Evolutionary conservation across 2,797 vertebrate species (phyloP).

Genomic region (Sebastes aleutianus): DNA sequence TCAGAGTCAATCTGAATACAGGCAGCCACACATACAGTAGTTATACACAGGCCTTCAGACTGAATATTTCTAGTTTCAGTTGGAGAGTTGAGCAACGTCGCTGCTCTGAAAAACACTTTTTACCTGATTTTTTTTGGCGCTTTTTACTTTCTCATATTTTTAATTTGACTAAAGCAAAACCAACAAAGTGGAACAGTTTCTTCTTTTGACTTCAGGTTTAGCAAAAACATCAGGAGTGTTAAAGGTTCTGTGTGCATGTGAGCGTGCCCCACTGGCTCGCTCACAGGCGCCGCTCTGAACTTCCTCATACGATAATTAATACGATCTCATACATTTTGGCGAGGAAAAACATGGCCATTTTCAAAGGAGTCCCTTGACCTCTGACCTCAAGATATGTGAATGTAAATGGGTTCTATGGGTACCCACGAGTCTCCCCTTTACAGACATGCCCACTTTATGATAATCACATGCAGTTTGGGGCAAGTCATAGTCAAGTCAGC

Average conservation of each 20-base stretch:
- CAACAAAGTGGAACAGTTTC: neutral
- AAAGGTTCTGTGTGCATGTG: neutral
- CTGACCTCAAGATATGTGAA: too few species aligned
- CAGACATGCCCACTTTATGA: too few species aligned
- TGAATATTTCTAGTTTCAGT: neutral
- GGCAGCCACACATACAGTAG: slow-evolving; percentile 26
- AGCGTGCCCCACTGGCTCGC: too few species aligned
- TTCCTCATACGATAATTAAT: too few species aligned
- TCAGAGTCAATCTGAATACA: slow-evolving; percentile 47
- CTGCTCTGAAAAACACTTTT: neutral
- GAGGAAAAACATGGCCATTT: accelerated
- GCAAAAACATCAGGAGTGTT: neutral
- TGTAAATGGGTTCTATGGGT: too few species aligned
- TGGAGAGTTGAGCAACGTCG: neutral
- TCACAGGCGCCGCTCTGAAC: accelerated
- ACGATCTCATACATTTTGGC: too few species aligned
- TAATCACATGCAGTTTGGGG: too few species aligned
- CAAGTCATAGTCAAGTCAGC: too few species aligned
- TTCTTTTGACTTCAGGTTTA: neutral
- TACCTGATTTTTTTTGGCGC: neutral
- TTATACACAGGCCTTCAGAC: neutral
- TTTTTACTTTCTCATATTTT: neutral
- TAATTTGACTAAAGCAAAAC: neutral
- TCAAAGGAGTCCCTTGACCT: too few species aligned
- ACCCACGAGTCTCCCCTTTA: too few species aligned